Evolutionary conservation across 2,113 vertebrate species (phyloP), one percentile per base, ranked within the genome.

Genomic region (Chauna torquata): DNA sequence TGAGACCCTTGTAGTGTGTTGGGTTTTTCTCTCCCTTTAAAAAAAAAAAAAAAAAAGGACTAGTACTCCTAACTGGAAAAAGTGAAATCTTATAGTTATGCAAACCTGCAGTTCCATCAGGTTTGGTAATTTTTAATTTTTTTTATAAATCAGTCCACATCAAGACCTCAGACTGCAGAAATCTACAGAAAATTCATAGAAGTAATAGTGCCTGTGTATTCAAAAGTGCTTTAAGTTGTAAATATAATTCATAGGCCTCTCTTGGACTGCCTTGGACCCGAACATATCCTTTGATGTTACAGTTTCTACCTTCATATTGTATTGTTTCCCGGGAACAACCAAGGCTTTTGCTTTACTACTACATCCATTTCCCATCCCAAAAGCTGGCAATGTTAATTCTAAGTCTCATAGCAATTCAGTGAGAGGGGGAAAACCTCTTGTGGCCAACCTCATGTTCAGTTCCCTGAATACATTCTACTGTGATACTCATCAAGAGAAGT

Each of bases 1-100:
- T 95, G 93, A 96, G 94, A 97, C 89, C 91, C 93, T 75, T 70
- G 25, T 90, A 87, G 82, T 95, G 92, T 97, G 22, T 96, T 98
- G 30, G 28, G 14, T 6, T 96, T 97, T 97, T 98, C n/a, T n/a
- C n/a, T n/a, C n/a, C n/a, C n/a, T n/a, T n/a, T n/a, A n/a, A 92
- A 91, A 62, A 92, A 96, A 92, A 84, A 82, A 68, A 64, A 70
- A 55, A 7, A 5, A 76, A 88, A 74, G 1, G 3, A 64, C 44
- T 75, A 61, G 10, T 83, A 38, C 6, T 58, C 47, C 54, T 42
- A 83, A 75, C 10, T 13, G 4, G 5, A 59, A 68, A 93, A 86
- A 12, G 6, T 42, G 71, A 92, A 71, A 71, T 40, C 38, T 66
- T 50, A 6, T 1, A 36, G 19, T 20, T 84, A 30, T 23, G 27